Evolutionary conservation across 1,140 invertebrate genomes (phyloP), one percentile per base, ranked within the genome.

Genomic region (Helicoverpa zea): DNA sequence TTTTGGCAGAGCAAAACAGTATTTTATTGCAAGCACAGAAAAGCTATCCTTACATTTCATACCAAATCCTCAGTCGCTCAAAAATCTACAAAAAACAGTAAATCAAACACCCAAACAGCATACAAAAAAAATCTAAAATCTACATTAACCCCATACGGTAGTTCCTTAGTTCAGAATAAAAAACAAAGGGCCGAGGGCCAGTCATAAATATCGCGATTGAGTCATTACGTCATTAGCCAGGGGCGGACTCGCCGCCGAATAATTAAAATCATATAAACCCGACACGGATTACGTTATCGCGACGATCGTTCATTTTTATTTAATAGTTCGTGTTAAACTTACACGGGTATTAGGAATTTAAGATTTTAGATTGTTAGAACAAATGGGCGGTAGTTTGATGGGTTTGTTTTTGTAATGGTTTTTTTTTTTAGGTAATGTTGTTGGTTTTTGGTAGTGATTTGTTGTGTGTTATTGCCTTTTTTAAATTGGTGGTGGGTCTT

Each of bases 211-310:
- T 91, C 83, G 82, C 87, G 86, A 94, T 94, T 92, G 89, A 94
- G 92, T 92, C 92, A 94, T 94, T 94, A 94, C 86, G 92, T 92
- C 92, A 94, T 94, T 94, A 94, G 86, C 86, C 92, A 90, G 91
- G 90, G 91, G 91, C 92, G 91, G 91, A 92, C 91, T 93, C 85
- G 83, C 81, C 84, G 79, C 84, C 87, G 90, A 94, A 94, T 94
- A 94, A 94, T 94, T 94, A 93, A 94, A 94, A 94, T 92, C 92
- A 94, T 94, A 94, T 94, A 94, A 91, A 87, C 86, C 88, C 91
- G 91, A 89, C 91, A 92, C 91, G 90, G 91, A 91, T 93, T 92
- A 91, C 86, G 81, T 88, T 94, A 94, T 94, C 93, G 16, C 29
- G 61, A 80, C 81, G 77, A 29, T 63, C 23, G 61, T 72, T 82